Conservation (phyloP, 2,888 invertebrate species). For the Drosophila mercatorum region DNA sequence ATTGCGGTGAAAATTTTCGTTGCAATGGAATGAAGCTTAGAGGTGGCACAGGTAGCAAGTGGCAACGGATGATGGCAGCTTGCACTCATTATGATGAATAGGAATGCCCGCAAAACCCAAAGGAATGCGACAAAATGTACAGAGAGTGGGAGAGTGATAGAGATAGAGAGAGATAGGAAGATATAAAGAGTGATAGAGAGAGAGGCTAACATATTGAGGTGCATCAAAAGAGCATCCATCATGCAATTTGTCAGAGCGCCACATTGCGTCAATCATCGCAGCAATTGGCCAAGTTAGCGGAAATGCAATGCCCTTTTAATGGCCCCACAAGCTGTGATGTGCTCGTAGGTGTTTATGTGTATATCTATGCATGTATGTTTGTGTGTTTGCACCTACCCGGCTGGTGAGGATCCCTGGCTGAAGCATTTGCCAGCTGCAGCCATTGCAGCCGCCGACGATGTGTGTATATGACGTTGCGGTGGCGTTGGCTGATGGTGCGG, state of each 20-base stretch:
- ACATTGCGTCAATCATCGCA: constrained; percentile 40
- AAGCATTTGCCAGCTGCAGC: constrained; percentile 71
- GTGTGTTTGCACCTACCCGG: constrained; percentile 77
- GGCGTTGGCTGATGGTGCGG: constrained; percentile 81
- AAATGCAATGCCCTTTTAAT: constrained; percentile 50
- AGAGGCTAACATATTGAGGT: constrained; percentile 14
- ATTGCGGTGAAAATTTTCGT: constrained; percentile 65
- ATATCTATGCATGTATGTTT: constrained; percentile 1
- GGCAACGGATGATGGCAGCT: constrained; percentile 35
- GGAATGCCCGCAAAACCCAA: constrained; percentile 61
- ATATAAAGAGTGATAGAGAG: background rate
- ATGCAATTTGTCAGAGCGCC: constrained; percentile 40
- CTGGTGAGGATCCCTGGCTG: constrained; percentile 84
- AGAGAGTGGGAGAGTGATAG: background rate
- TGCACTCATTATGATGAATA: constrained; percentile 59
- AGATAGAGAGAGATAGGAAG: background rate
- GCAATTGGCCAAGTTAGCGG: constrained; percentile 25
- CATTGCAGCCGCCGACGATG: constrained; percentile 36
- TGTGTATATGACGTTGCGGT: constrained; percentile 76
- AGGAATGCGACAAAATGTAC: constrained; percentile 68
- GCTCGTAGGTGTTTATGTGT: background rate
- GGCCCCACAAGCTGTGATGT: constrained; percentile 19
- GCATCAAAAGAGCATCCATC: constrained; percentile 70
- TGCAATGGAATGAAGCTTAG: background rate
- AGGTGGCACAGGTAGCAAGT: constrained; percentile 13